Evolutionary conservation across 2,888 invertebrate species (phyloP).

Genomic region (Neuroscelio doddi): DNA sequence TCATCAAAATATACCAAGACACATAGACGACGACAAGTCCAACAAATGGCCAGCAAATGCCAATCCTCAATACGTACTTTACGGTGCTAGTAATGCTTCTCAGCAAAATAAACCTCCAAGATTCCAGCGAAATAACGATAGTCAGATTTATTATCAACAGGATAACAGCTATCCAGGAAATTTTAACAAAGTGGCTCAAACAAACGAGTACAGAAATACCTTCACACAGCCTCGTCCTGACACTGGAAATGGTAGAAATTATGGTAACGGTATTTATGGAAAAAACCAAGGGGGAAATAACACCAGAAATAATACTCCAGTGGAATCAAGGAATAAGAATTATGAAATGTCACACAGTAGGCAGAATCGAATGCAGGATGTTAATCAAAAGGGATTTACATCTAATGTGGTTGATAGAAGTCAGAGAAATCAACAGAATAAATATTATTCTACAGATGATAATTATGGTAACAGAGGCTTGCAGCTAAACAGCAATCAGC

Average conservation of each 20-base stretch:
- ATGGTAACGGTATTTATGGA: slow-evolving; percentile 42
- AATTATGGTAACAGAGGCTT: slow-evolving; percentile 12
- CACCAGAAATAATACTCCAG: slow-evolving; percentile 53
- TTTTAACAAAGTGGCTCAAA: slow-evolving; percentile 46
- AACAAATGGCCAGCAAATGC: slow-evolving; percentile 48
- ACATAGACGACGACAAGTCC: slow-evolving; percentile 58
- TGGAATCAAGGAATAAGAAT: slow-evolving; percentile 53
- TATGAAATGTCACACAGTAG: slow-evolving; percentile 54
- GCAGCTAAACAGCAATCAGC: slow-evolving; percentile 35
- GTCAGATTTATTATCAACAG: slow-evolving; percentile 53
- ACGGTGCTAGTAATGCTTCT: slow-evolving; percentile 52
- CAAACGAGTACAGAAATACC: slow-evolving; percentile 56
- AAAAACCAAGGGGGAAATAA: slow-evolving; percentile 52
- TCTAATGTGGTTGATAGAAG: slow-evolving; percentile 52
- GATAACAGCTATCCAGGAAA: slow-evolving; percentile 49
- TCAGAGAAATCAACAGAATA: slow-evolving; percentile 58
- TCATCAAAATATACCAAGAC: slow-evolving; percentile 61
- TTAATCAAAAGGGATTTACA: slow-evolving; percentile 48
- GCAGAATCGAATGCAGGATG: slow-evolving; percentile 56
- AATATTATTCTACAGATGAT: slow-evolving; percentile 45
- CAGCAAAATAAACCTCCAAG: slow-evolving; percentile 75
- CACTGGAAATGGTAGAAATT: slow-evolving; percentile 44
- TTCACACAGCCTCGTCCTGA: slow-evolving; percentile 53
- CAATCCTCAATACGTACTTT: slow-evolving; percentile 10
- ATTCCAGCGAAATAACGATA: slow-evolving; percentile 75